phyloP scores from a whole-genome alignment of 1,140 invertebrate species.

The Drosophila bipectinata region DNA sequence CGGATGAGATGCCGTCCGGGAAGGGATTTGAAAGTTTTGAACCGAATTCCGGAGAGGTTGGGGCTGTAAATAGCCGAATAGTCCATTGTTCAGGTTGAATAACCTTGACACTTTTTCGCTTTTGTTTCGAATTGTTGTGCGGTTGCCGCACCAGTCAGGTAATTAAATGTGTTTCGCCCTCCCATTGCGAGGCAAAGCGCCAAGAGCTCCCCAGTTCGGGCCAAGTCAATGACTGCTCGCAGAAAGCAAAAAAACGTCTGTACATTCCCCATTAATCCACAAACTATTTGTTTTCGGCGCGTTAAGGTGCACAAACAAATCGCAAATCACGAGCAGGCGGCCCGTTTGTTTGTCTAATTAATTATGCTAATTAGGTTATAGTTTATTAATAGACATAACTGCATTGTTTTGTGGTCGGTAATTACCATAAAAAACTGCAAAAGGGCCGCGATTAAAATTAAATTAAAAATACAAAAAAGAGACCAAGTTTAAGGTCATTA shows the following conservation, averaged over 20 bases:
- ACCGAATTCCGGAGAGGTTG: constrained; percentile 13
- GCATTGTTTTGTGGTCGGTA: constrained; percentile 18
- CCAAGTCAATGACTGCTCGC: constrained; percentile 41
- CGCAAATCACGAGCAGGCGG: background rate
- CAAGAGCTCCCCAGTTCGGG: constrained; percentile 1
- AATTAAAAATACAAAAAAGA: background rate
- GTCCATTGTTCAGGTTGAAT: constrained; percentile 56
- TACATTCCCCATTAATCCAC: background rate
- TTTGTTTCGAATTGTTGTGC: constrained; percentile 18
- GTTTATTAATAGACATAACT: constrained; percentile 26
- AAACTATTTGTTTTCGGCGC: constrained; percentile 12
- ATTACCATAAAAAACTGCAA: background rate
- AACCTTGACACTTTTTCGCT: constrained; percentile 56
- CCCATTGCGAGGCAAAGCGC: constrained; percentile 30
- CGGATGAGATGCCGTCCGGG: constrained; percentile 23
- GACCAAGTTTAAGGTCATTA: background rate
- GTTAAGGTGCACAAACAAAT: constrained; percentile 28
- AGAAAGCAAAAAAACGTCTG: background rate
- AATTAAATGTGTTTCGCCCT: constrained; percentile 49
- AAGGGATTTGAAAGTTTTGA: constrained; percentile 26
- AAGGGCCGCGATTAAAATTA: constrained; percentile 10
- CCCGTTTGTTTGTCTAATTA: constrained; percentile 20
- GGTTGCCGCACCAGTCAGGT: constrained; percentile 9
- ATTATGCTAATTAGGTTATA: constrained; percentile 34
- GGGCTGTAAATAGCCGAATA: constrained; percentile 28